Evolutionary conservation across 1,140 invertebrate genomes (phyloP), one percentile per base, ranked within the genome.

Genomic region (Rhyzopertha dominica): DNA sequence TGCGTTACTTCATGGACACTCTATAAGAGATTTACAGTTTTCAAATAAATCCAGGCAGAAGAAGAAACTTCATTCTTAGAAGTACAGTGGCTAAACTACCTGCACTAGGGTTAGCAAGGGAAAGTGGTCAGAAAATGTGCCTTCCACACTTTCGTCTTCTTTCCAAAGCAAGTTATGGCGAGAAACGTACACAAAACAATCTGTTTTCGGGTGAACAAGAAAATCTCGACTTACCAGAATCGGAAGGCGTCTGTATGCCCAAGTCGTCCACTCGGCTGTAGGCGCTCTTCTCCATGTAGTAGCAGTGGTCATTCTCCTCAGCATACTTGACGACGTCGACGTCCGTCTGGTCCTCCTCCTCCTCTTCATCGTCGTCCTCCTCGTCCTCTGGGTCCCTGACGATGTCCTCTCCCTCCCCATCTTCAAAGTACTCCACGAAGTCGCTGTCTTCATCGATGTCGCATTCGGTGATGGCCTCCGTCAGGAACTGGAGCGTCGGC

Each of bases 171-270:
- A n/a, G n/a, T n/a, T n/a, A n/a, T n/a, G n/a, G n/a, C n/a, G n/a
- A n/a, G n/a, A n/a, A n/a, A n/a, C n/a, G n/a, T n/a, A n/a, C n/a
- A n/a, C n/a, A n/a, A n/a, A n/a, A n/a, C n/a, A n/a, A n/a, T n/a
- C n/a, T n/a, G n/a, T n/a, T n/a, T n/a, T n/a, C n/a, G n/a, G n/a
- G n/a, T n/a, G n/a, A n/a, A n/a, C n/a, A n/a, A n/a, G n/a, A n/a
- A n/a, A n/a, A n/a, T n/a, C n/a, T n/a, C n/a, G n/a, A 82, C 82
- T 82, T 69, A 85, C 88, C 86, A 39, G 87, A 89, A 75, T 90
- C 87, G 2, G 87, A 90, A 30, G 87, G 86, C 47, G 87, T 90
- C 54, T 87, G 82, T 2, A 87, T 77, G 29, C 82, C 82, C 25
- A 84, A 72, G 53, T 74, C 74, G 47, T 80, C 78, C 28, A 78